These are phyloP conservation scores for Phaedon cochleariae DNA, from an alignment of 2,888 invertebrate species.

Conservation along the genomic window DNA sequence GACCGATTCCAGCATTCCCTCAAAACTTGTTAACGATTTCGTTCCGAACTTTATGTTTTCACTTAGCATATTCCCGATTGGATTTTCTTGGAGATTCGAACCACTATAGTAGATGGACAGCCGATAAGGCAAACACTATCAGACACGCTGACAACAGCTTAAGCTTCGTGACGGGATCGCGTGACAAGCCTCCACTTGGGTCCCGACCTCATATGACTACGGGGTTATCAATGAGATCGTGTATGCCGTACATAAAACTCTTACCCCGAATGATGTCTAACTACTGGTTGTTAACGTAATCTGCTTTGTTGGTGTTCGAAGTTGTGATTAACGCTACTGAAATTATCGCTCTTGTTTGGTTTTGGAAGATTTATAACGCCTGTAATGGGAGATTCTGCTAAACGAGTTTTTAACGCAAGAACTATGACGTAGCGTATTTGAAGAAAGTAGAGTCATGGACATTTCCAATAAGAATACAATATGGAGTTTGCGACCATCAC, in stretches of 20 bases:
- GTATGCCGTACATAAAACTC: constrained; percentile 50
- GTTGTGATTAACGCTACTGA: constrained; percentile 39
- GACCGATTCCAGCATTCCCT: not conserved
- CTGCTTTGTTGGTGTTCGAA: constrained; percentile 48
- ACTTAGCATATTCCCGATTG: not conserved
- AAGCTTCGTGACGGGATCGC: constrained; percentile 49
- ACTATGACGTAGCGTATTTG: too few relatives aligned
- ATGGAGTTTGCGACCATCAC: too few relatives aligned
- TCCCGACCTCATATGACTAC: constrained; percentile 40
- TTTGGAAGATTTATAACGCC: not conserved
- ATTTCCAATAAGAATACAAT: too few relatives aligned
- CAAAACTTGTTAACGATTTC: not conserved
- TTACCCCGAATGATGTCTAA: constrained; percentile 42
- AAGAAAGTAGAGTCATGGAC: too few relatives aligned
- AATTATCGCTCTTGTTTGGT: constrained; percentile 39
- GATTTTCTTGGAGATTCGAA: not conserved
- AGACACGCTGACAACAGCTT: constrained; percentile 1
- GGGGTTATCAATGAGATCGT: constrained; percentile 48
- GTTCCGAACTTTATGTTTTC: not conserved
- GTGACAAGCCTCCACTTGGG: constrained; percentile 45
- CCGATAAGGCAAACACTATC: not conserved
- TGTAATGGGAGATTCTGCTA: not conserved
- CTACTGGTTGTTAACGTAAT: constrained; percentile 50
- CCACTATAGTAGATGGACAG: not conserved
- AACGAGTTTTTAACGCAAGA: not conserved